Evolutionary conservation across 1,140 invertebrate genomes (phyloP).

Genomic region (Magallana angulata): DNA sequence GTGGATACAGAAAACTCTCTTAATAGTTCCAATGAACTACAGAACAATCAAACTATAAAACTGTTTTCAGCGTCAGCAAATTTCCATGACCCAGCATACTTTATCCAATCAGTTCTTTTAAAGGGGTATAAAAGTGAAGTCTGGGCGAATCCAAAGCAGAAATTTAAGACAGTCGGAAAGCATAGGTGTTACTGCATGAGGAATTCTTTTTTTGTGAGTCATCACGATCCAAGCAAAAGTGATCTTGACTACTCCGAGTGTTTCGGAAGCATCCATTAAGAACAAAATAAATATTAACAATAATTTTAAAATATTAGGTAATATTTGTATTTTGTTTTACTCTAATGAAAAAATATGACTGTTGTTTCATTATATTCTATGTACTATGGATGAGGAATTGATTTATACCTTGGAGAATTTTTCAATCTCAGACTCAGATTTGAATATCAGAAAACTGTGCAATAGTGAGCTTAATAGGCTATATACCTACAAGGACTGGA

Average conservation of each 20-base stretch:
- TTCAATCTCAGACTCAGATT: background rate
- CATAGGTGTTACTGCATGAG: background rate
- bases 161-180: background rate
- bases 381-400: background rate
- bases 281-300: too few species aligned
- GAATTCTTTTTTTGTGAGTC: background rate
- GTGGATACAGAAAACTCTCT: background rate
- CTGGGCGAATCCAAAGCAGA: background rate
- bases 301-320: too few species aligned
- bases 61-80: too few species aligned
- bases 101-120: too few species aligned
- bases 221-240: background rate
- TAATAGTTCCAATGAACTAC: background rate
- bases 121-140: background rate
- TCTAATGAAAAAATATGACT: background rate
- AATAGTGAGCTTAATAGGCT: slow-evolving; percentile 80
- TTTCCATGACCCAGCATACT: too few species aligned
- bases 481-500: slow-evolving; percentile 83
- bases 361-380: background rate
- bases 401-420: background rate
- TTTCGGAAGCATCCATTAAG: too few species aligned
- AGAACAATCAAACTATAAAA: too few species aligned
- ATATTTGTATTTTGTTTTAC: too few species aligned
- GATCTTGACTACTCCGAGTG: too few species aligned
- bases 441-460: background rate